These are phyloP conservation scores for Actinernus sp. DNA, from an alignment of 92 coral and sea anemone genomes.

Conservation along the genomic window DNA sequence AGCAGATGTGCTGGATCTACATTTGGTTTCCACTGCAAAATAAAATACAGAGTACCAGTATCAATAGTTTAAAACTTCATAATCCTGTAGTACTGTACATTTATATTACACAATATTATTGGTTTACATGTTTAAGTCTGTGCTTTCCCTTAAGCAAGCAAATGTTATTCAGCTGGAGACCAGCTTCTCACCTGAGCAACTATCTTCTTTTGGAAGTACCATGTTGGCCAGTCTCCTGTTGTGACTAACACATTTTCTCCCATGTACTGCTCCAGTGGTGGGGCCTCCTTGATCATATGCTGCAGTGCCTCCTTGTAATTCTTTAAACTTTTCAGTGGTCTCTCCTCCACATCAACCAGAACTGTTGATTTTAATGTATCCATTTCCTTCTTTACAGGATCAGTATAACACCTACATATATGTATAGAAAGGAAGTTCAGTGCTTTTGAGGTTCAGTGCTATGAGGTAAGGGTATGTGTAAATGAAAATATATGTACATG, in stretches of 20 bases:
- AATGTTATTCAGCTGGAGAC: too few relatives aligned
- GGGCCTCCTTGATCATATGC: conserved; percentile 6
- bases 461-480: too few relatives aligned
- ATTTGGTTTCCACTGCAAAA: conserved; percentile 49
- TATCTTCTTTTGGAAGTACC: conserved; percentile 51
- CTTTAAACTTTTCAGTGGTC: conserved; percentile 24
- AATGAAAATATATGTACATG: too few relatives aligned
- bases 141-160: too few relatives aligned
- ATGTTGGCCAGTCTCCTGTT: conserved; percentile 61
- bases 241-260: conserved; percentile 8
- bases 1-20: conserved; percentile 27
- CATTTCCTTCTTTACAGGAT: conserved; percentile 21
- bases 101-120: too few relatives aligned
- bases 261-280: conserved; percentile 17
- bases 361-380: conserved; percentile 16
- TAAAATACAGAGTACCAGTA: too few relatives aligned
- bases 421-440: background rate
- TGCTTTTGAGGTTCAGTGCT: background rate
- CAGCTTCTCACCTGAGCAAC: conserved; percentile 48
- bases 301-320: conserved; percentile 23
- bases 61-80: too few relatives aligned
- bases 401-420: conserved; percentile 38
- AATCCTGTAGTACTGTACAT: too few relatives aligned
- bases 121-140: too few relatives aligned
- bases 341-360: conserved; percentile 43